Evolutionary conservation across 64 coral and sea anemone genomes (phyloP).

Genomic region (Stylophora pistillata): DNA sequence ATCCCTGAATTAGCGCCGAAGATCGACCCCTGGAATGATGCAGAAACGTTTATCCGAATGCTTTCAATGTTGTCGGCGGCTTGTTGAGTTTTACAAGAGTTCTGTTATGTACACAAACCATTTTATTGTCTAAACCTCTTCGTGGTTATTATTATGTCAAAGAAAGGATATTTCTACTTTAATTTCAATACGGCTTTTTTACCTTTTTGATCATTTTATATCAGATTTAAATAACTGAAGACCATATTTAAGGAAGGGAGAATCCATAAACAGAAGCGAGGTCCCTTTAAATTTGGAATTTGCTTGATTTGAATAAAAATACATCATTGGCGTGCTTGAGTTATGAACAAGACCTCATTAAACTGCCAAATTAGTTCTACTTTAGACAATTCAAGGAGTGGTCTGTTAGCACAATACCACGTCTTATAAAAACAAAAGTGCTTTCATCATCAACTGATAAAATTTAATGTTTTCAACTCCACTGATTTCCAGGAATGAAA

Average conservation of each 20-base stretch:
- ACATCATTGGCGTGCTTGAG: background rate
- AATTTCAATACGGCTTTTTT: background rate
- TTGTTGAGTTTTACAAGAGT: background rate
- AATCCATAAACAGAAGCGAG: background rate
- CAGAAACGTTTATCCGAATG: background rate
- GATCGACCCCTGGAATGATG: background rate
- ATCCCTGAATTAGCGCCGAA: too few relatives aligned
- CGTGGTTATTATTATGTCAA: background rate
- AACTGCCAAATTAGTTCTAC: background rate
- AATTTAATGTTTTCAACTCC: background rate
- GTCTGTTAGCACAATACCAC: background rate
- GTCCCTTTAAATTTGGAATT: background rate
- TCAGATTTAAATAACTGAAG: background rate
- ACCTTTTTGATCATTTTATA: too few relatives aligned
- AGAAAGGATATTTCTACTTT: background rate
- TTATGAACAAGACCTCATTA: background rate
- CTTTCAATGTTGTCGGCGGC: background rate
- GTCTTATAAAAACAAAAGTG: background rate
- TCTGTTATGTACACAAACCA: slow-evolving; percentile 2
- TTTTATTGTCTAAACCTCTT: background rate
- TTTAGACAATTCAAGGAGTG: background rate
- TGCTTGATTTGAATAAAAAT: background rate
- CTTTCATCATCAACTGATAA: background rate
- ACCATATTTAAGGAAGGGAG: background rate
- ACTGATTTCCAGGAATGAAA: background rate